Evolutionary conservation across 2,797 vertebrate species (phyloP).

Genomic region (Sylvilagus floridanus): DNA sequence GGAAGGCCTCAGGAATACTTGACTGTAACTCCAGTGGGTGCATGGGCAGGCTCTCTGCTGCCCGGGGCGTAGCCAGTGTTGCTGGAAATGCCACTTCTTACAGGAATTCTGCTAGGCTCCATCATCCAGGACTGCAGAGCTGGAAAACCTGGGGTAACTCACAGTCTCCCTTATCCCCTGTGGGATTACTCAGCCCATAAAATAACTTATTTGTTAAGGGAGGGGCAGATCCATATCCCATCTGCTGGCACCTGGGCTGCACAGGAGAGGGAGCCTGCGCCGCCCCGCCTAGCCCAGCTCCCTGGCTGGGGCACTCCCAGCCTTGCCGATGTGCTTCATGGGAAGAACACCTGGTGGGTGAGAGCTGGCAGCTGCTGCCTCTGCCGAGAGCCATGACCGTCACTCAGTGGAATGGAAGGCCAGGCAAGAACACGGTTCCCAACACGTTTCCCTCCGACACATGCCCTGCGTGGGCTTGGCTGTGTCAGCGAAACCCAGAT

Average conservation of each 20-base stretch:
- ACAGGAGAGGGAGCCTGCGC: constrained; percentile 35
- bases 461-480: background rate
- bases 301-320: constrained; percentile 48
- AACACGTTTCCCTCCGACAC: background rate
- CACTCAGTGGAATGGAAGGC: constrained; percentile 43
- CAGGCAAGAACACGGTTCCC: constrained; percentile 37
- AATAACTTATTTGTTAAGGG: constrained; percentile 76
- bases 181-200: constrained; percentile 75
- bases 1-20: background rate
- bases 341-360: constrained; percentile 73
- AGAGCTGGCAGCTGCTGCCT: constrained; percentile 49
- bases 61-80: background rate
- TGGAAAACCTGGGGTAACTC: constrained; percentile 22
- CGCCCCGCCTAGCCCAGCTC: constrained; percentile 63
- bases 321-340: constrained; percentile 51
- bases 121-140: background rate
- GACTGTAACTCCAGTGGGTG: background rate
- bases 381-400: constrained; percentile 50
- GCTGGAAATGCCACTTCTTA: background rate
- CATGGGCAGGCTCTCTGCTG: background rate
- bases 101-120: background rate
- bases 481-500: background rate
- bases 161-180: background rate
- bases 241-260: constrained; percentile 75
- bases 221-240: constrained; percentile 67